These are phyloP conservation scores for Agelaius phoeniceus DNA, from an alignment of 2,113 vertebrate species.

Conservation along the genomic window DNA sequence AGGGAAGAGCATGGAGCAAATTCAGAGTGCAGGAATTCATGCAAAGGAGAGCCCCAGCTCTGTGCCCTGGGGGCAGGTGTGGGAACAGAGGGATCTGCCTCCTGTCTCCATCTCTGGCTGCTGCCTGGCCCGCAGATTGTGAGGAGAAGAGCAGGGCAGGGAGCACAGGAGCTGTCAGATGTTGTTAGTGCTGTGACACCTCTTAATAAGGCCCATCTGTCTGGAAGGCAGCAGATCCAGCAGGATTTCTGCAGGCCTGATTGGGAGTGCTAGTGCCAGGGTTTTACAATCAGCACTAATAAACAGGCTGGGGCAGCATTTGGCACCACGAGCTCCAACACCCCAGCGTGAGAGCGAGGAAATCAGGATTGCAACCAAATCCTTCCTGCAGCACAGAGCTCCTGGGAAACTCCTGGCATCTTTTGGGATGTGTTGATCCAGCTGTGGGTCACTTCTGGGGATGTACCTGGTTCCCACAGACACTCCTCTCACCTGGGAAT, in stretches of 20 bases:
- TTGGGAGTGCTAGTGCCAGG: background rate
- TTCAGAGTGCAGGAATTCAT: background rate
- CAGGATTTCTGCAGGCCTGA: constrained; percentile 26
- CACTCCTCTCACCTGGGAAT: rapidly evolving
- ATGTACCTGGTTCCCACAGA: rapidly evolving
- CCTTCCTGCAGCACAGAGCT: background rate
- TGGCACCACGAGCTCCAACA: background rate
- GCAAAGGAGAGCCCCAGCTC: background rate
- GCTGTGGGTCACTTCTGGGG: background rate
- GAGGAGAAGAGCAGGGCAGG: background rate
- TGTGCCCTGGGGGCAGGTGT: rapidly evolving
- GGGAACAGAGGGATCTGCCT: background rate
- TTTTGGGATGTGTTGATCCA: background rate
- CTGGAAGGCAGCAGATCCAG: background rate
- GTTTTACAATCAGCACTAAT: constrained; percentile 35
- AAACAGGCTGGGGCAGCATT: background rate
- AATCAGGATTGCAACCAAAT: background rate
- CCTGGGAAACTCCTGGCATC: background rate
- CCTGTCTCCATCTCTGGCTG: background rate
- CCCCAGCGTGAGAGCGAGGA: background rate
- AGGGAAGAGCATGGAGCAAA: background rate
- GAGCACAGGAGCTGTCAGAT: constrained; percentile 17
- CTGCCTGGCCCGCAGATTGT: rapidly evolving
- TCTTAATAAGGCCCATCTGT: constrained; percentile 64
- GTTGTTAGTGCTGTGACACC: constrained; percentile 28